phyloP scores from a whole-genome alignment of 35 echinoderm and acorn worm genomes.

The Diadema setosum region DNA sequence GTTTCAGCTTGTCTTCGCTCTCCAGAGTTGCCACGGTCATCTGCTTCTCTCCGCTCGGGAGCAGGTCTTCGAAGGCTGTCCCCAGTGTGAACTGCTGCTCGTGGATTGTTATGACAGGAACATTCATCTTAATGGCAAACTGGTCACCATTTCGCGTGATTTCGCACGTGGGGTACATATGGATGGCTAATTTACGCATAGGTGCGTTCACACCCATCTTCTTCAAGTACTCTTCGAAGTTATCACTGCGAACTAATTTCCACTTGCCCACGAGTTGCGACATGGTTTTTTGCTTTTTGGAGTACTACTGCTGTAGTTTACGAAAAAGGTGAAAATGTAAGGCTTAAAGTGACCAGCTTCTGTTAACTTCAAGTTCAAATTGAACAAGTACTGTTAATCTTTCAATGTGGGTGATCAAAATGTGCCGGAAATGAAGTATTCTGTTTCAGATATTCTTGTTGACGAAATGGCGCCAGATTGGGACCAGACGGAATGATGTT shows the following conservation, averaged over 20 bases:
- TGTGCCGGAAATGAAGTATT: too few species aligned
- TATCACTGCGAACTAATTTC: conserved; percentile 87
- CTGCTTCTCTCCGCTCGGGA: conserved; percentile 82
- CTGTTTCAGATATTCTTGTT: too few species aligned
- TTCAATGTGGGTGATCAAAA: too few species aligned
- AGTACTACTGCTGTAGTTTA: too few species aligned
- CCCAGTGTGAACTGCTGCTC: conserved; percentile 86
- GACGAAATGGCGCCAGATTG: too few species aligned
- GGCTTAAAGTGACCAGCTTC: too few species aligned
- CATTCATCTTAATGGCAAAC: conserved; percentile 94
- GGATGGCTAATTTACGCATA: conserved; percentile 70
- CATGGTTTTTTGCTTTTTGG: too few species aligned
- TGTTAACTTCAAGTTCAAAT: too few species aligned
- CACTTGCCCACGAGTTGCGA: conserved; percentile 70
- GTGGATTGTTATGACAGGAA: conserved; percentile 89
- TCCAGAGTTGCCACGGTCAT: conserved; percentile 67
- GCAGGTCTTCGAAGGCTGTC: conserved; percentile 84
- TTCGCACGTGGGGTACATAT: conserved; percentile 89
- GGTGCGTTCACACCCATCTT: conserved; percentile 79
- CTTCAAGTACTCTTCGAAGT: conserved; percentile 95
- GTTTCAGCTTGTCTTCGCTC: conserved; percentile 71
- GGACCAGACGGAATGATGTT: neutral
- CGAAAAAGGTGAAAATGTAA: too few species aligned
- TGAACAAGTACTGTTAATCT: too few species aligned
- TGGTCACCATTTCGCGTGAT: conserved; percentile 43